phyloP scores from a whole-genome alignment of 2,888 invertebrate species.

The Petrophora chlorosata region DNA sequence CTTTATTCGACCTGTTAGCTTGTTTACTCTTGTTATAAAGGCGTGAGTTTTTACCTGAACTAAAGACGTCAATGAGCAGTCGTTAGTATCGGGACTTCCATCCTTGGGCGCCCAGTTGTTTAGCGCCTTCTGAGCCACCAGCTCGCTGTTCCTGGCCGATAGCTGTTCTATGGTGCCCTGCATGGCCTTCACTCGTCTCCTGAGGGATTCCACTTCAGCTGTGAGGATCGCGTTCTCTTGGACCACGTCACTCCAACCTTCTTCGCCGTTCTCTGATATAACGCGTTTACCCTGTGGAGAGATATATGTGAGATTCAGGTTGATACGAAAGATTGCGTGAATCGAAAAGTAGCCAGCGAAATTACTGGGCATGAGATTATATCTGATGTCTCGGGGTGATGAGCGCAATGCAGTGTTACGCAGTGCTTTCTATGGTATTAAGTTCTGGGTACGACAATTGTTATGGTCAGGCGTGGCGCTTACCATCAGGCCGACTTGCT shows the following conservation, averaged over 20 bases:
- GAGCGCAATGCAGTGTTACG: no score
- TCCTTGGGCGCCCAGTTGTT: constrained; percentile 84
- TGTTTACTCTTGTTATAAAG: no score
- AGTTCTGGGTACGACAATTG: no score
- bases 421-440: no score
- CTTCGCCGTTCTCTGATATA: constrained; percentile 93
- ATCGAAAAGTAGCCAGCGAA: no score
- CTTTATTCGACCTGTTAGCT: no score
- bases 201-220: constrained; percentile 93
- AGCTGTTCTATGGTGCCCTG: constrained; percentile 96
- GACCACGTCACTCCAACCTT: constrained; percentile 96
- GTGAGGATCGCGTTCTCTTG: constrained; percentile 97
- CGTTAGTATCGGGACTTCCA: constrained; percentile 65
- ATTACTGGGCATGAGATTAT: no score
- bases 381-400: no score
- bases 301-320: no score
- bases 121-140: constrained; percentile 91
- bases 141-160: constrained; percentile 91
- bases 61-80: constrained; percentile 70
- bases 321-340: no score
- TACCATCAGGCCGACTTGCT: no score
- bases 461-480: no score
- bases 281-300: constrained; percentile 91
- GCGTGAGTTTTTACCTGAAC: constrained; percentile 85
- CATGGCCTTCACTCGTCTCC: constrained; percentile 95